Percentiles rank a stretch among this genome's conserved stretches.
These are phyloP conservation scores for Melanargia galathea DNA, from an alignment of 2,888 invertebrate species.

Conservation along the genomic window DNA sequence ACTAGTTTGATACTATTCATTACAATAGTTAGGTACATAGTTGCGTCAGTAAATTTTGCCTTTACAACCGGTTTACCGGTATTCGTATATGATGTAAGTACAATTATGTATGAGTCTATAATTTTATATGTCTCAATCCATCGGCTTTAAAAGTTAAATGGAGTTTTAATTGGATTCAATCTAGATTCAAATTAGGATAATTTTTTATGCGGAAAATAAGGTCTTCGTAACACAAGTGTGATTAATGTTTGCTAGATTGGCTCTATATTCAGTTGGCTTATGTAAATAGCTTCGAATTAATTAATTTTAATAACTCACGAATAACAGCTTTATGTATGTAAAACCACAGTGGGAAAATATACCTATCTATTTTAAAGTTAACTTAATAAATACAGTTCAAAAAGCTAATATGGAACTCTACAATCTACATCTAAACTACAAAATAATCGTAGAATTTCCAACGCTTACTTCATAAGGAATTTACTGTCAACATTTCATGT, in stretches of 20 bases:
- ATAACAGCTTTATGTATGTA: background rate
- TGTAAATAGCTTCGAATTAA: background rate
- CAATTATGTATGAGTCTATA: constrained; percentile 29
- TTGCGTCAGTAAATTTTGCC: constrained; percentile 24
- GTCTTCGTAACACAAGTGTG: background rate
- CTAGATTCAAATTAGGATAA: constrained; percentile 29
- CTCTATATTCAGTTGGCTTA: background rate
- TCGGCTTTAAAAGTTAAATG: constrained; percentile 16
- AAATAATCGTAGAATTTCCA: no score
- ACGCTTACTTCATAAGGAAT: no score
- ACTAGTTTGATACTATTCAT: constrained; percentile 22
- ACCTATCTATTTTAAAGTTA: no score
- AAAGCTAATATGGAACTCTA: no score
- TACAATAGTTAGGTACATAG: constrained; percentile 4
- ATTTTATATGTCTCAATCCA: constrained; percentile 33
- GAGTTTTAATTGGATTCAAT: constrained; percentile 27
- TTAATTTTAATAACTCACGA: background rate
- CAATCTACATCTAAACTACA: no score
- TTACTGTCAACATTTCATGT: no score
- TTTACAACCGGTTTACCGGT: constrained; percentile 20
- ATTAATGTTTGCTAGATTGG: background rate
- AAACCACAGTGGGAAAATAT: no score
- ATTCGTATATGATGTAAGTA: constrained; percentile 27
- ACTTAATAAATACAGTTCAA: no score
- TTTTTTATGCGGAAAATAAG: constrained; percentile 23